Evolutionary conservation across 2,113 vertebrate species (phyloP), one percentile per base, ranked within the genome.

Genomic region (Pimephales promelas): DNA sequence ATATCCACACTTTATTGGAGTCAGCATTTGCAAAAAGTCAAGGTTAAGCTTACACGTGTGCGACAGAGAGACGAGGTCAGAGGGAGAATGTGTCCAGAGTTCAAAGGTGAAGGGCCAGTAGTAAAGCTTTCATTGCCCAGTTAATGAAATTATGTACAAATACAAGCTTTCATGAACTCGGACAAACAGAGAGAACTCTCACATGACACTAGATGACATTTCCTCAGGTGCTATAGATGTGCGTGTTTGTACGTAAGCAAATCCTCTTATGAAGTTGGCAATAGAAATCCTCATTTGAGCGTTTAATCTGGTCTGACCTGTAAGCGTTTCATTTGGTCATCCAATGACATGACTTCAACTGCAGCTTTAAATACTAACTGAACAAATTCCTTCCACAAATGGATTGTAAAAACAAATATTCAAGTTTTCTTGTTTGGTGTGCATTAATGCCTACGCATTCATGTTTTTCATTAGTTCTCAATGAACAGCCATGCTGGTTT

Each of bases 31-130:
- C 40, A 75, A 77, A 40, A 36, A 24, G 66, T 31, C 56, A 76
- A 72, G 78, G 45, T 79, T 70, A 18, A 13, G 40, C 20, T 36
- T 54, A 36, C 36, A 28, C 26, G n/a, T 59, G 20, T 34, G 59
- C 14, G 10, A 45, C 34, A 49, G 52, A 54, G 52, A 22, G 18
- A 16, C 22, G 13, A 75, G 56, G 72, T 83, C 72, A 74, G 36
- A 47, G 28, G 43, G 34, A 78, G 34, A 78, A 56, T 56, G 83
- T 57, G 73, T 70, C 40, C 49, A 78, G n/a, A 71, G 83, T 68
- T 78, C 82, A 78, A 68, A 83, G 47, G 82, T 83, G 62, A 84
- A 57, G n/a, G 57, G 61, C 78, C 62, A 84, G 62, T 57, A 57
- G 36, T 70, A 84, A 78, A 84, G 34, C 47, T 84, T 70, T 78